Percentiles rank a stretch among this genome's conserved stretches.
phyloP scores from a whole-genome alignment of 2,888 invertebrate species.

The Sesia apiformis region DNA sequence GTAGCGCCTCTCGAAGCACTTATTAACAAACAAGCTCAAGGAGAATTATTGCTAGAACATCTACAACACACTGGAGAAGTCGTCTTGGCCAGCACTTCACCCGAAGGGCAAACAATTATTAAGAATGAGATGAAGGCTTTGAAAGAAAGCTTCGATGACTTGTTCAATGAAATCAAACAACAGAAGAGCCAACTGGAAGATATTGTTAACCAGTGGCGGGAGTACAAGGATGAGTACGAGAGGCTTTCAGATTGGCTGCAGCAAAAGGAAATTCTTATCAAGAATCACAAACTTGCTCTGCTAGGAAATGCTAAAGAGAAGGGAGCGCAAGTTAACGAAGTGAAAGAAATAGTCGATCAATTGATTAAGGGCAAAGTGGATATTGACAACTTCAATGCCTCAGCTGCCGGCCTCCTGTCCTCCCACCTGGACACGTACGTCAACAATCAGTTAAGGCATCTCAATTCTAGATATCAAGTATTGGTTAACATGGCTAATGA shows the following conservation, averaged over 20 bases:
- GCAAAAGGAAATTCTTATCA: constrained; percentile 92
- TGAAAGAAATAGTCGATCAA: constrained; percentile 83
- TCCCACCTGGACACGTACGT: constrained; percentile 92
- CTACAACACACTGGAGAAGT: constrained; percentile 91
- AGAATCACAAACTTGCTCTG: constrained; percentile 90
- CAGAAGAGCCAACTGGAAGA: constrained; percentile 89
- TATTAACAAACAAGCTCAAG: constrained; percentile 92
- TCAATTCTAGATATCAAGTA: constrained; percentile 92
- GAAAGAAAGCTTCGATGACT: constrained; percentile 86
- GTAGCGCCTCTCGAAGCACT: constrained; percentile 90
- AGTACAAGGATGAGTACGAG: constrained; percentile 95
- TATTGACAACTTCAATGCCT: constrained; percentile 87
- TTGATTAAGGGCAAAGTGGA: constrained; percentile 86
- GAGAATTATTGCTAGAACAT: constrained; percentile 89
- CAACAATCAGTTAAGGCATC: constrained; percentile 87
- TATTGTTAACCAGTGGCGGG: constrained; percentile 88
- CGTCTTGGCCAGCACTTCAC: constrained; percentile 87
- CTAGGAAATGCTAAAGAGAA: constrained; percentile 88
- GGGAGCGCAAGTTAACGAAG: constrained; percentile 87
- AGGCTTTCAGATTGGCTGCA: constrained; percentile 93
- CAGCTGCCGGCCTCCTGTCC: constrained; percentile 82
- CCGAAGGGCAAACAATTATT: constrained; percentile 85
- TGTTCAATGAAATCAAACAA: constrained; percentile 89
- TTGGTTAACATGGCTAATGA: constrained; percentile 91
- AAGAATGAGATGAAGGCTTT: constrained; percentile 89